Conservation (phyloP, 2,113 vertebrate species). For the Gobiocypris rarus region DNA sequence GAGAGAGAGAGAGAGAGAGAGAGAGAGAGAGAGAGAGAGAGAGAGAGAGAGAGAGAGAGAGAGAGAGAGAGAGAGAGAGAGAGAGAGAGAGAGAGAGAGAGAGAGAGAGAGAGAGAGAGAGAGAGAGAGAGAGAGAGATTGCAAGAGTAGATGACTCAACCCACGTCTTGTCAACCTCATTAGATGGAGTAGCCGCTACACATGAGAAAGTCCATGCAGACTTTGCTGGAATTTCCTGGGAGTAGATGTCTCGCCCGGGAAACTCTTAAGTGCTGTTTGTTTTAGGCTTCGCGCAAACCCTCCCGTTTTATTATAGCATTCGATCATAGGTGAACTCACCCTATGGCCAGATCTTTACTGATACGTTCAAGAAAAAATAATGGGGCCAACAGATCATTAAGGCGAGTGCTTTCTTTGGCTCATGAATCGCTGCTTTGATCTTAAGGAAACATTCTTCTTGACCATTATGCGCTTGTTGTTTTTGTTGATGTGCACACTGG, state of each 20-base stretch:
- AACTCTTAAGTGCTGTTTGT: slow-evolving; percentile 45
- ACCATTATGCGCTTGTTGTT: slow-evolving; percentile 57
- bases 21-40: neutral
- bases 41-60: neutral
- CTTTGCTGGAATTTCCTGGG: slow-evolving; percentile 43
- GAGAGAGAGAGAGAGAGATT: neutral
- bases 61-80: neutral
- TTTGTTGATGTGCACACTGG: slow-evolving; percentile 17
- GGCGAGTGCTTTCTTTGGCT: slow-evolving; percentile 66
- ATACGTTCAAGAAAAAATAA: slow-evolving; percentile 44
- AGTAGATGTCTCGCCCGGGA: slow-evolving; percentile 40
- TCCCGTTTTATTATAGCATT: slow-evolving; percentile 52
- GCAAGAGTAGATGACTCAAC: neutral
- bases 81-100: neutral
- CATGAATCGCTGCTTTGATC: slow-evolving; percentile 65
- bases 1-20: neutral
- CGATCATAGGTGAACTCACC: slow-evolving; percentile 32
- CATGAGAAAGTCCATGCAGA: slow-evolving; percentile 31
- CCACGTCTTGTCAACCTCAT: neutral
- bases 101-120: no score
- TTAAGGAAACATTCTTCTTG: slow-evolving; percentile 62
- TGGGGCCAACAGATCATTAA: slow-evolving; percentile 52
- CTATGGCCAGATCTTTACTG: slow-evolving; percentile 36
- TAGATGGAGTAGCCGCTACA: slow-evolving; percentile 12
- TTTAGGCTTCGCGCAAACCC: slow-evolving; percentile 17